Base-by-base conservation (phyloP, 2,888 invertebrate species). In the Ormyrus labotus region DNA sequence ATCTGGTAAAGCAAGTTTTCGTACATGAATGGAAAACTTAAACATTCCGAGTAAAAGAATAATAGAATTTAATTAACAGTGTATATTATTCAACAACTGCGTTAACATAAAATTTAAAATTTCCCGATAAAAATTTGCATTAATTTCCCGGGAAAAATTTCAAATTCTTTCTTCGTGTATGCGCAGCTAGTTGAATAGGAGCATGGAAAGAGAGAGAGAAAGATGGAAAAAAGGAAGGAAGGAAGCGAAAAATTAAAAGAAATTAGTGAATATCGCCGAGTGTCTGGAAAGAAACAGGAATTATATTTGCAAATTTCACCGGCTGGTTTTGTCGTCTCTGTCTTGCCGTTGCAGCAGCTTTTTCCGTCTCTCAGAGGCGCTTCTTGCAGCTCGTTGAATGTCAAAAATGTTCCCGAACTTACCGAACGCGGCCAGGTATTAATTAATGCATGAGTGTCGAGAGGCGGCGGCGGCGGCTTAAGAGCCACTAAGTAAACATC, bases 401-500 rank as follows among this genome's bases (percentile, higher is more conserved):
- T 73, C 67, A 77, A 82, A 82, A 82, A 77, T 74, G 65, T 70
- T 77, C 47, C 61, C 60, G 55, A 77, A 81, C 68, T 81, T 73
- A 19, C 69, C 80, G 70, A 75, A 69, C 67, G 70, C 67, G 73
- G 81, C 82, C 70, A 74, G 80, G 77, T 85, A 84, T 85, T 85
- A 85, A 85, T 85, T 85, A 84, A 85, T 84, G 84, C 83, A 83
- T 55, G 83, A 84, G 84, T 34, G 34, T 78, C 72, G 71, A 65
- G 61, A 57, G 55, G 34, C 34, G 34, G 61, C 19, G 6, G 63
- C 48, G 60, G 73, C 82, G 64, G 71, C 81, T 84, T 78, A 82
- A 86, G 86, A 85, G 85, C 82, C 83, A 84, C 84, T 83, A 83
- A 85, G 83, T 80, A 86, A 86, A 85, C 85, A 85, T 86, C 86